Base-by-base conservation (phyloP, 2,113 vertebrate species). In the Anarhynchus alexandrinus region DNA sequence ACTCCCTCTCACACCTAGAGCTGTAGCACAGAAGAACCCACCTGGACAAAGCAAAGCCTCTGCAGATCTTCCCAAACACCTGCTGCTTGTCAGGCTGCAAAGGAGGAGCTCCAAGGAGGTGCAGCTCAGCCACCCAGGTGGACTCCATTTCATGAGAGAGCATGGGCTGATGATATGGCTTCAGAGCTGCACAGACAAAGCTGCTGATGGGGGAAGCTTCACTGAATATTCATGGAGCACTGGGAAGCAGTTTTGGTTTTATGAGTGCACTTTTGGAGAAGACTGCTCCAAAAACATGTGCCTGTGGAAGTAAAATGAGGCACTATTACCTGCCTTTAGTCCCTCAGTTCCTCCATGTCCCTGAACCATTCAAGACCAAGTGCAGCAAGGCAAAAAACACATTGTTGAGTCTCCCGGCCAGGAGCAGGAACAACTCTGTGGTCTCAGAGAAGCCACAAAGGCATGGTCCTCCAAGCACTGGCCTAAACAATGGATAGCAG, bases 31-130 rank as follows among this genome's bases (percentile, higher is more conserved):
- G 36, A 61, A 66, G 49, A 54, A 54, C 54, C 29, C 30, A 43
- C 4, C 11, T 0, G 1, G 42, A 43, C 8, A 40, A 13, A 62
- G 6, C 8, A n/a, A 64, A 81, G 20, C 30, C 20, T 58, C 40
- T 49, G 43, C 20, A 30, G 34, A n/a, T n/a, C 29, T 65, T 52
- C n/a, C 57, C 49, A 73, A 65, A 19, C 14, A 30, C 12, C 11
- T 80, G 43, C 4, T 59, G 51, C 42, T 42, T 13, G 4, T 36
- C 9, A 36, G 51, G 25, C 42, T 54, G 43, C 17, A 47, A 45
- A 65, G 23, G 66, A 45, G 9, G 23, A 67, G 18, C 21, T 54
- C 54, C 59, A 90, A 64, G 55, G 55, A 55, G 38, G 4, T 22
- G 15, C 19, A 59, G 34, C 6, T 66, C 36, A 58, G 16, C 7